Base-by-base conservation (phyloP, 1,140 invertebrate genomes). In the Drosophila obscura region DNA sequence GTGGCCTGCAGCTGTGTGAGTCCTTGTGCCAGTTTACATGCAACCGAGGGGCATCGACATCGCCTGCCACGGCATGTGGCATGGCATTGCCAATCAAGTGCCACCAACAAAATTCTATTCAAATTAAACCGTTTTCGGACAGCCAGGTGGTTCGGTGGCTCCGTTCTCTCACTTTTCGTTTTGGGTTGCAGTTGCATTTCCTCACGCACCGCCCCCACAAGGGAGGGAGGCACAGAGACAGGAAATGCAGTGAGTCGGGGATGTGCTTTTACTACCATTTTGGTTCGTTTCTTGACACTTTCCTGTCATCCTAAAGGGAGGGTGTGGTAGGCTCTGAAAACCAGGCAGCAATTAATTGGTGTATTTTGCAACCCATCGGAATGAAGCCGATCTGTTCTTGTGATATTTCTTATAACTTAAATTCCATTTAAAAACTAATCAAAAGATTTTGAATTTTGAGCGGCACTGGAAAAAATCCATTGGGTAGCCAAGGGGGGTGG, bases 1-100 rank as follows among this genome's bases (percentile, higher is more conserved):
- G 24, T 56, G 31, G 31, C 35, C 31, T 52, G 57, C 77, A 80
- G 67, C 45, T 64, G 59, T 63, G 77, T 67, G 69, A 85, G 78
- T 85, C 82, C 82, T 85, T 85, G 82, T 87, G 82, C 82, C 60
- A 87, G 61, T 78, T 85, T 56, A 46, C 9, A 53, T 52, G 71
- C 63, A 67, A 31, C 15, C 3, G 11, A 43, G 52, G 53, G 52
- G 35, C 41, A 50, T 31, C 73, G 44, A 61, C 48, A 45, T 26
- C 41, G 58, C 28, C 28, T 28, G 28, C 28, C 28, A 28, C 28
- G 28, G 28, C 28, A 7, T 28, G 28, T 28, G 28, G 28, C 28
- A 8, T 2, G 28, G 6, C 46, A 31, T 58, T 74, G 58, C 35
- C 35, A 59, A 62, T 59, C 48, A 62, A 76, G 68, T 73, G 26